Conservation (phyloP, 2,888 invertebrate species). For the Lobophora halterata region DNA sequence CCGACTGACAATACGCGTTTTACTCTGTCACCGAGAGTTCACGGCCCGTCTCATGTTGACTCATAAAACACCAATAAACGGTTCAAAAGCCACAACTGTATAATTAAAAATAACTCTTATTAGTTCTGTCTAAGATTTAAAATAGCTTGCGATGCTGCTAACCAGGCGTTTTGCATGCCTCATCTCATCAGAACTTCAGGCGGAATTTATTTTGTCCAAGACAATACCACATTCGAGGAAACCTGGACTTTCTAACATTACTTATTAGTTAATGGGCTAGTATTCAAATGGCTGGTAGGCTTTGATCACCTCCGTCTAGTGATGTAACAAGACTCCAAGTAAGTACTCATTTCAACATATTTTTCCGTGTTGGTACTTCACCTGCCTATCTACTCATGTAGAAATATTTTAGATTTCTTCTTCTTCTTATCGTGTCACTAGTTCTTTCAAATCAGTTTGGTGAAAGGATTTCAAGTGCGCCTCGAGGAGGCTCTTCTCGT, state of each 20-base stretch:
- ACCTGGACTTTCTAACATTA: conserved; percentile 60
- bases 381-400: too few relatives aligned
- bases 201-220: conserved; percentile 55
- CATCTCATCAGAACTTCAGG: conserved; percentile 57
- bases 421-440: too few relatives aligned
- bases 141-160: conserved; percentile 31
- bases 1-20: conserved; percentile 73
- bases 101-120: conserved; percentile 15
- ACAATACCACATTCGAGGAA: conserved; percentile 54
- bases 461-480: too few relatives aligned
- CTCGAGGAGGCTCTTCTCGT: too few relatives aligned
- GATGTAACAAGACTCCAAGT: conserved; percentile 10
- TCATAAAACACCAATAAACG: conserved; percentile 61
- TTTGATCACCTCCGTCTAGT: conserved; percentile 21
- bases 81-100: conserved; percentile 40
- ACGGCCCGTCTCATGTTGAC: conserved; percentile 55
- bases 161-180: conserved; percentile 52
- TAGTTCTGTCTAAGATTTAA: conserved; percentile 15
- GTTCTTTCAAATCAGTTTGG: too few relatives aligned
- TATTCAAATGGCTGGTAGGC: conserved; percentile 23
- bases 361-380: too few relatives aligned
- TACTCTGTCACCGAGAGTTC: conserved; percentile 66
- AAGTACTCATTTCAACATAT: not conserved
- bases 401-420: too few relatives aligned
- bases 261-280: conserved; percentile 40